Percentiles rank a stretch among this genome's conserved stretches.
These are phyloP conservation scores for Enteromius treurensis DNA, from an alignment of 2,797 vertebrate species.

Conservation along the genomic window DNA sequence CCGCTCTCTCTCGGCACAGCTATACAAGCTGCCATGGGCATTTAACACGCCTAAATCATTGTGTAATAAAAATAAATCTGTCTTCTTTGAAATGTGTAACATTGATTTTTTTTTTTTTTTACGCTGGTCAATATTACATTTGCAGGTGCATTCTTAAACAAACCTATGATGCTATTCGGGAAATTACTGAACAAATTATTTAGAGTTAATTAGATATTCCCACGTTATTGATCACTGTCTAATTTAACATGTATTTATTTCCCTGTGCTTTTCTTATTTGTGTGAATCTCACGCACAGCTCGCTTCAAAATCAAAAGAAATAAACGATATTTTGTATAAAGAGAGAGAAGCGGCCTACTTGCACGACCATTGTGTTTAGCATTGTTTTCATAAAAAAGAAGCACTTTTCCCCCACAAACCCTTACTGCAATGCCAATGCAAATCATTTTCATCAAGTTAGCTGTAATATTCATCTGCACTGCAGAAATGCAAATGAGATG, in stretches of 20 bases:
- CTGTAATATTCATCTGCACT: background rate
- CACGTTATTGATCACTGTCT: background rate
- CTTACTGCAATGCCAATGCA: background rate
- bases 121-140: constrained; percentile 44
- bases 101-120: constrained; percentile 45
- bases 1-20: background rate
- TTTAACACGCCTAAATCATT: constrained; percentile 54
- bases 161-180: constrained; percentile 30
- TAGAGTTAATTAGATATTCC: constrained; percentile 24
- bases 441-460: background rate
- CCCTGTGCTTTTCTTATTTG: background rate
- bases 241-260: constrained; percentile 10
- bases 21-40: constrained; percentile 30
- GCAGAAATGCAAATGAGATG: background rate
- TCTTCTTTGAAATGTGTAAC: constrained; percentile 49
- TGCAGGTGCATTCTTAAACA: constrained; percentile 37
- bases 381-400: background rate
- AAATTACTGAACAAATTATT: constrained; percentile 38
- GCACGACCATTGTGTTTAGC: background rate
- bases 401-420: background rate
- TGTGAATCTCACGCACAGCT: background rate
- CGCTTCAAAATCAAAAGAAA: background rate
- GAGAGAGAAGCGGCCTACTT: background rate
- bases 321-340: background rate
- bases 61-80: constrained; percentile 56